Evolutionary conservation across 1,140 invertebrate genomes (phyloP), one percentile per base, ranked within the genome.

Genomic region (Spodoptera frugiperda): DNA sequence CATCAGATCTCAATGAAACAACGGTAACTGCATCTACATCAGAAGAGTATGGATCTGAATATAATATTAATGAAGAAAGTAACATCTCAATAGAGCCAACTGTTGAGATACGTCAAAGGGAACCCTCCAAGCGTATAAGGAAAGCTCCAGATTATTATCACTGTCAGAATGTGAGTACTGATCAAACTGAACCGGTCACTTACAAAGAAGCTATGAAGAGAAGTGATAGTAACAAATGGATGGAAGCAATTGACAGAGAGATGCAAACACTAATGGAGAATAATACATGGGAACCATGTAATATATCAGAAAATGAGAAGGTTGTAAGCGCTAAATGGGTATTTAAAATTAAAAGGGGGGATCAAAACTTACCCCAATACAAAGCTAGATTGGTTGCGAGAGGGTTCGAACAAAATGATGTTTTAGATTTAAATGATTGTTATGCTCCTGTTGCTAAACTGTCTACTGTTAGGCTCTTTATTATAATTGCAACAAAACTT

Each of bases 121-220:
- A 54, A 54, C 9, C 5, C 9, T 19, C 15, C 15, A 54, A 17
- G 17, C 17, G 51, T 5, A 15, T 44, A 8, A 63, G 33, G 14
- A 63, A 63, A 19, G 4, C 39, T 17, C 9, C 59, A 17, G 19
- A 4, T 3, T 44, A 17, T 15, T 44, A 63, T 19, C 5, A 54
- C 51, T 54, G 21, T 3, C 21, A 25, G 21, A 25, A 54, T 54
- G 51, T 54, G 19, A 15, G 17, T 19, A 3, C 5, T n/a, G 51
- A 54, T 0, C 15, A 54, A 54, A 54, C 9, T 44, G 87, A 82
- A 53, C 81, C 84, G 14, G 14, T 63, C 21, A 85, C 86, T 9
- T 86, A 87, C 68, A 53, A 71, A 21, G 87, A 89, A 30, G 86
- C 85, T 33, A 84, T 88, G 73, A 19, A 12, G 14, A 80, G 83